Percentiles rank a stretch among this genome's conserved stretches.
Evolutionary conservation across 2,797 vertebrate species (phyloP).

Genomic region (Acanthiza pusilla): DNA sequence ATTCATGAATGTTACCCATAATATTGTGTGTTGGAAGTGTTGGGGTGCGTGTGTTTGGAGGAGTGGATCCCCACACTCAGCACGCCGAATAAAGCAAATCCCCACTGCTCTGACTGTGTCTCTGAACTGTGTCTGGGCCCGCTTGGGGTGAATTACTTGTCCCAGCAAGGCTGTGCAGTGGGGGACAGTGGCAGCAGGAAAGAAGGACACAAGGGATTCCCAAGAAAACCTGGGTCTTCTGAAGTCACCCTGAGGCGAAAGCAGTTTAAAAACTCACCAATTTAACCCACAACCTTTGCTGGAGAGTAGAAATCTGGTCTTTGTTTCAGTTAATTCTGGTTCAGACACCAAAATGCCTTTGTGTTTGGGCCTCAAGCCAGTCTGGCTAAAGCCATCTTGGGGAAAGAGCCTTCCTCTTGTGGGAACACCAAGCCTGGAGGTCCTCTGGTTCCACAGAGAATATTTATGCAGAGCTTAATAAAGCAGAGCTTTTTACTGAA

Average conservation of each 20-base stretch:
- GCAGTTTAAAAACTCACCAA: background rate
- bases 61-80: too few relatives aligned
- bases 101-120: too few relatives aligned
- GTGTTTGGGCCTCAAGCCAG: background rate
- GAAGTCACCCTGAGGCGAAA: background rate
- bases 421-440: background rate
- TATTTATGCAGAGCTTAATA: background rate
- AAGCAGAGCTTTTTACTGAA: background rate
- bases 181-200: background rate
- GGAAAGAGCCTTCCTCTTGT: background rate
- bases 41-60: too few relatives aligned
- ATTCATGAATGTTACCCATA: too few relatives aligned
- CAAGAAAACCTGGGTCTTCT: background rate
- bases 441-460: background rate
- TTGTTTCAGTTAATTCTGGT: background rate
- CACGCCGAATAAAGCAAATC: too few relatives aligned
- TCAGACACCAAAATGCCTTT: background rate
- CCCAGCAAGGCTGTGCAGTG: rapidly evolving
- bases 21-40: too few relatives aligned
- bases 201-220: background rate
- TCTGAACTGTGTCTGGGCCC: too few relatives aligned
- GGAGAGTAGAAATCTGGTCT: background rate
- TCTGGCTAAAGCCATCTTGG: background rate
- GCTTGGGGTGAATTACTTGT: background rate
- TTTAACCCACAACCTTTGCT: background rate